These are phyloP conservation scores for human DNA, from an alignment of 2,113 vertebrate species.

Conservation along the genomic window GRCh38 chrX:10755501-10756000, in stretches of 20 bases:
- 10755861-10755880: neutral
- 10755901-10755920: neutral
- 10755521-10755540: constrained; percentile 60
- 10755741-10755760: constrained; percentile 34
- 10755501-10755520: constrained; percentile 66
- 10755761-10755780: neutral
- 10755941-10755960: neutral
- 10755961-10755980: neutral
- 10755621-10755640: constrained; percentile 69
- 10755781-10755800: neutral
- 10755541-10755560: constrained; percentile 59
- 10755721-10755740: constrained; percentile 6
- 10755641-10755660: constrained; percentile 74
- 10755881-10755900: neutral
- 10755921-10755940: neutral
- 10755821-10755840: neutral
- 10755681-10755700: constrained; percentile 74
- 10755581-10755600: constrained; percentile 43
- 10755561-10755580: constrained; percentile 63
- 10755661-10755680: constrained; percentile 60
- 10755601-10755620: constrained; percentile 70
- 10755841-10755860: neutral
- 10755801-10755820: neutral
- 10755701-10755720: constrained; percentile 63
- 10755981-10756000: neutral